Percentiles rank a stretch among this genome's conserved stretches.
These are phyloP conservation scores for Fistularia commersonii DNA, from an alignment of 2,797 vertebrate genomes.

Conservation along the genomic window DNA sequence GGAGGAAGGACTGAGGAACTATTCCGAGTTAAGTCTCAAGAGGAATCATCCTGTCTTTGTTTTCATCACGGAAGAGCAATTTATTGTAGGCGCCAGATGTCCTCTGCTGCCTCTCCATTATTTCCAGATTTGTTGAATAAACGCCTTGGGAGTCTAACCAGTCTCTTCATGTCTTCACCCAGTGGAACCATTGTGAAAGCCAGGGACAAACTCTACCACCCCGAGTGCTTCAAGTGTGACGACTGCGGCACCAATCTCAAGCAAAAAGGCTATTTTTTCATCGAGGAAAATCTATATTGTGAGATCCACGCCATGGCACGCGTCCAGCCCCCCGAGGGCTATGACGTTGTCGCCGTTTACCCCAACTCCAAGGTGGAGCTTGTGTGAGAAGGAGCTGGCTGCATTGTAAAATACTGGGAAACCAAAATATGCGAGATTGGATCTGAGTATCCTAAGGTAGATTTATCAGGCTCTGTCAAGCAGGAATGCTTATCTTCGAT, in stretches of 20 bases:
- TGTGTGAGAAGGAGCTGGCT: conserved; percentile 62
- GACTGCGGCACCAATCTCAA: conserved; percentile 94
- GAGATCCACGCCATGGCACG: conserved; percentile 94
- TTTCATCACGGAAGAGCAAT: not conserved
- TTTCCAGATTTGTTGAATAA: too few species aligned
- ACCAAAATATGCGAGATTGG: conserved; percentile 15
- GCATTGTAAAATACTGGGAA: conserved; percentile 13
- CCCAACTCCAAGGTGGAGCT: conserved; percentile 96
- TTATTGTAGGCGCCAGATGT: not conserved
- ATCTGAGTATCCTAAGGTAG: conserved; percentile 18
- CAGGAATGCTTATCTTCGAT: conserved; percentile 41
- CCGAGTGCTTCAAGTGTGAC: conserved; percentile 93
- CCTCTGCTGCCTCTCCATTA: not conserved
- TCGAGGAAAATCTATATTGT: conserved; percentile 95
- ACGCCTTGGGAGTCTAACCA: not conserved
- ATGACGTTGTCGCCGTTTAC: conserved; percentile 96
- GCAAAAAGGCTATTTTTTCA: conserved; percentile 94
- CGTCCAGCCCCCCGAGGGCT: conserved; percentile 94
- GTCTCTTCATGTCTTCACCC: conserved; percentile 3
- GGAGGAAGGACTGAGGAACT: too few species aligned
- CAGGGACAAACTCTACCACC: conserved; percentile 96
- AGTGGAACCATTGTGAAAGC: conserved; percentile 97
- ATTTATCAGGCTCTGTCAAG: conserved; percentile 31
- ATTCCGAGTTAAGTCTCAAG: too few species aligned
- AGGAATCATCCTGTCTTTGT: too few species aligned